A percentile compares a stretch with the other conserved stretches of the same genome.
Evolutionary conservation across 2,888 invertebrate genomes (phyloP).

Genomic region (Andrena marginata): DNA sequence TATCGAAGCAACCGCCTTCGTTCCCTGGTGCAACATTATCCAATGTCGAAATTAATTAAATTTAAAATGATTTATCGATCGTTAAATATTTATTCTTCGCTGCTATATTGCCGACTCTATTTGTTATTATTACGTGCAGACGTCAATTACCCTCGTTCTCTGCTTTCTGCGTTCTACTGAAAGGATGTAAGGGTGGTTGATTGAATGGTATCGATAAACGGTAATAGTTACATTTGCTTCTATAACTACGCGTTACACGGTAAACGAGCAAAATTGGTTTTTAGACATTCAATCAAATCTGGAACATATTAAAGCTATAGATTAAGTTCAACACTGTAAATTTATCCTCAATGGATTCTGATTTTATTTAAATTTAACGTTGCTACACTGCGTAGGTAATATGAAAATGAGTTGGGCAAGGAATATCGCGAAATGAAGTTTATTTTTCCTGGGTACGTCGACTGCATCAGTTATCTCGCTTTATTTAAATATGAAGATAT

Average conservation of each 20-base stretch:
- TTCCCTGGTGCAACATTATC: background rate
- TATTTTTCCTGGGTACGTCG: too few relatives aligned
- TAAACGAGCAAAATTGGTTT: background rate
- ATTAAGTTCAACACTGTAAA: background rate
- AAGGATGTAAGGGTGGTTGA: background rate
- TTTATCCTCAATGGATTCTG: background rate
- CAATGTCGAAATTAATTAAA: conserved; percentile 1
- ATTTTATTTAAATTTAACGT: too few relatives aligned
- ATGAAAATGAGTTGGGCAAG: too few relatives aligned
- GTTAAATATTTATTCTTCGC: background rate
- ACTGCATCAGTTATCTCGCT: too few relatives aligned
- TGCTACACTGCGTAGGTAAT: too few relatives aligned
- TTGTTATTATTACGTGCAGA: conserved; percentile 17
- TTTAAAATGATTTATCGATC: conserved; percentile 20
- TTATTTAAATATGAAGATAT: too few relatives aligned
- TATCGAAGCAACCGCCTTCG: background rate
- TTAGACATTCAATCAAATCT: background rate
- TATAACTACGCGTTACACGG: background rate
- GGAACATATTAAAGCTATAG: background rate
- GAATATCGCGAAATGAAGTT: too few relatives aligned
- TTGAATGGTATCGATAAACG: background rate
- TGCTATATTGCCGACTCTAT: background rate
- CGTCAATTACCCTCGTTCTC: conserved; percentile 20
- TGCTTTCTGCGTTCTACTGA: background rate
- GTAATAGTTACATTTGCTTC: background rate